Conservation (phyloP, 2,113 vertebrate species). For the Cichladusa arquata region DNA sequence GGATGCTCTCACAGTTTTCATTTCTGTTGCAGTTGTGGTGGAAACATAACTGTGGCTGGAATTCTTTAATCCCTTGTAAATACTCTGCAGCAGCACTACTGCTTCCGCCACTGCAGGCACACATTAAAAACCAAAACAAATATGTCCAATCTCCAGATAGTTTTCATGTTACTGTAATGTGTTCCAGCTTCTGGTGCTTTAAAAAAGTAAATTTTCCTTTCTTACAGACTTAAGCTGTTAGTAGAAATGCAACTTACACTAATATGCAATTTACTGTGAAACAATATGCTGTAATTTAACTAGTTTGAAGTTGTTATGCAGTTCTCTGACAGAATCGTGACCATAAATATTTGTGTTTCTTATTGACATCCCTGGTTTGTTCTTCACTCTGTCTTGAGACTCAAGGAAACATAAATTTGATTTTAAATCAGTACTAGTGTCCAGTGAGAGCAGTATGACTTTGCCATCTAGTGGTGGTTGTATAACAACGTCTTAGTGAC, state of each 20-base stretch:
- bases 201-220: not conserved
- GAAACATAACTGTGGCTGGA: not conserved
- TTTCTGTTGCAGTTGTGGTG: not conserved
- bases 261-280: not conserved
- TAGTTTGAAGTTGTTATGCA: not conserved
- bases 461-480: constrained; percentile 76
- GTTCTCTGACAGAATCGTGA: not conserved
- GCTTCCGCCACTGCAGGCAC: not conserved
- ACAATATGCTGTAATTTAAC: not conserved
- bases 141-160: not conserved
- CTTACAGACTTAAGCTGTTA: not conserved
- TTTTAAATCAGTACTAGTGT: not conserved
- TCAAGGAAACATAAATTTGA: not conserved
- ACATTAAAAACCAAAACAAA: not conserved
- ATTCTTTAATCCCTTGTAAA: constrained; percentile 10
- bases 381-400: not conserved
- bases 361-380: not conserved
- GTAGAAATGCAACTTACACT: not conserved
- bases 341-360: not conserved
- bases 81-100: not conserved
- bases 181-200: not conserved
- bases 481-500: not conserved
- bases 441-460: constrained; percentile 47
- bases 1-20: not conserved
- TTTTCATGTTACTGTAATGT: not conserved